Evolutionary conservation across 2,888 invertebrate species (phyloP).

Genomic region (Pegoplata infirma): DNA sequence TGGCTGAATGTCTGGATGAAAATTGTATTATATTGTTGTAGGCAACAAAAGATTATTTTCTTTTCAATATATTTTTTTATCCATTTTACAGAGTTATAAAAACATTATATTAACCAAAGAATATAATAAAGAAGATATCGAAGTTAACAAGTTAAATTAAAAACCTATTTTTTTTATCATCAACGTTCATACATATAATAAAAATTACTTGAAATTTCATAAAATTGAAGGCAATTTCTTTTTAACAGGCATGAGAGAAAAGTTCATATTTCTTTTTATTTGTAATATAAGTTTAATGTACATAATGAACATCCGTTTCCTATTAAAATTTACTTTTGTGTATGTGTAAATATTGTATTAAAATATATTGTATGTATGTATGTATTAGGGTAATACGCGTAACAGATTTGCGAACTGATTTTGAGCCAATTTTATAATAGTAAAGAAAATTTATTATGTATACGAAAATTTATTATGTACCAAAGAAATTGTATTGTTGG

Average conservation of each 20-base stretch:
- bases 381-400: not conserved
- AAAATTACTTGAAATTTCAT: slow-evolving; percentile 2
- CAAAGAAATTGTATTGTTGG: too few species aligned
- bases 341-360: slow-evolving; percentile 9
- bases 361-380: not conserved
- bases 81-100: slow-evolving; percentile 1
- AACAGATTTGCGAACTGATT: too few species aligned
- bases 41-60: slow-evolving; percentile 28
- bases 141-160: slow-evolving; percentile 33
- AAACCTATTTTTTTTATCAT: not conserved
- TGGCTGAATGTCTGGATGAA: slow-evolving; percentile 40
- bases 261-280: slow-evolving; percentile 20
- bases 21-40: slow-evolving; percentile 27
- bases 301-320: slow-evolving; percentile 57
- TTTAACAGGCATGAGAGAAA: not conserved
- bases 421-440: too few species aligned
- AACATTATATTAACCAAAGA: slow-evolving; percentile 1
- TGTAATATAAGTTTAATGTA: slow-evolving; percentile 39
- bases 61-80: slow-evolving; percentile 17
- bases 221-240: slow-evolving; percentile 33
- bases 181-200: not conserved
- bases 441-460: too few species aligned
- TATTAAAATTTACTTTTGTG: slow-evolving; percentile 28
- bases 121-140: not conserved
- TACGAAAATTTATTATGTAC: too few species aligned